Evolutionary conservation across 2,113 vertebrate genomes (phyloP).

Genomic region (Panthera uncia): DNA sequence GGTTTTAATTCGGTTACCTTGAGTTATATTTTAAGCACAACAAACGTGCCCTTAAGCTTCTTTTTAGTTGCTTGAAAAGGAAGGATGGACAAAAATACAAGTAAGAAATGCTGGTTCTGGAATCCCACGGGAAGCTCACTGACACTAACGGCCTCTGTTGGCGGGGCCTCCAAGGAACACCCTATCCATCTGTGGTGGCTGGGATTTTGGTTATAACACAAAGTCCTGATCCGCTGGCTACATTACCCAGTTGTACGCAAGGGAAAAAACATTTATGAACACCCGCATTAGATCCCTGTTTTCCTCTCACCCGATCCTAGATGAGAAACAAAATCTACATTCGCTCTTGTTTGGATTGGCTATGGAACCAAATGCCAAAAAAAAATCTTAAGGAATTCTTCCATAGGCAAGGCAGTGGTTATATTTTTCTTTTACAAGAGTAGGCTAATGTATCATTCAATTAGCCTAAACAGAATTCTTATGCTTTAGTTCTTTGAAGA

Average conservation of each 20-base stretch:
- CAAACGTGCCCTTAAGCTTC: not conserved
- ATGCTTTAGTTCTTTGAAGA: not conserved
- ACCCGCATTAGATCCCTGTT: not conserved
- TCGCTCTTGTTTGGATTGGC: not conserved
- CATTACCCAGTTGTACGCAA: not conserved
- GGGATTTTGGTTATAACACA: not conserved
- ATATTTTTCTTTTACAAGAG: slow-evolving; percentile 1
- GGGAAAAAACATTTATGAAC: not conserved
- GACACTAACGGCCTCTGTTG: not conserved
- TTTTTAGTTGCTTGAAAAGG: slow-evolving; percentile 30
- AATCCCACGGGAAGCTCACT: not conserved
- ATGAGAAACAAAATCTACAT: slow-evolving; percentile 27
- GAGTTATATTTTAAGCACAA: not conserved
- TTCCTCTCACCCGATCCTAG: slow-evolving; percentile 6
- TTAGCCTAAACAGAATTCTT: slow-evolving; percentile 25
- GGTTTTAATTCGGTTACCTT: slow-evolving; percentile 30
- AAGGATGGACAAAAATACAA: not conserved
- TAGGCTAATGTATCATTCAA: not conserved
- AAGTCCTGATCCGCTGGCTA: not conserved
- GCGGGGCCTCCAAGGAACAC: not conserved
- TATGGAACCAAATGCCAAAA: not conserved
- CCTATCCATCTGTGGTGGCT: not conserved
- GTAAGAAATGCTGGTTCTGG: not conserved
- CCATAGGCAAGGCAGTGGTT: not conserved
- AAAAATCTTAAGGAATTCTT: slow-evolving; percentile 30